These are phyloP conservation scores for Takifugu bimaculatus DNA, from an alignment of 2,113 vertebrate genomes.

Conservation along the genomic window DNA sequence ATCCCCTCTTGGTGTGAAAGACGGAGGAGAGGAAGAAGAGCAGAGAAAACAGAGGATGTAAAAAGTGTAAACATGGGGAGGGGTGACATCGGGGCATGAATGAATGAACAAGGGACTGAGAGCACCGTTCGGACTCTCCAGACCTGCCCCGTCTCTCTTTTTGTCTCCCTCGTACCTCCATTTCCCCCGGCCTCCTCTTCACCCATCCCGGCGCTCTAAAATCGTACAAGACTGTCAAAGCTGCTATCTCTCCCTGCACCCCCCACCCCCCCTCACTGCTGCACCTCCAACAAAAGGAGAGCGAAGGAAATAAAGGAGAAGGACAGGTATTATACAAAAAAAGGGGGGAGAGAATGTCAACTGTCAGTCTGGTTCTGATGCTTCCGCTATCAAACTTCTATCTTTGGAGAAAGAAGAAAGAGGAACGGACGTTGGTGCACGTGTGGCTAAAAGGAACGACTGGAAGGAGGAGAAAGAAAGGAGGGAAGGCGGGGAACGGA, in stretches of 20 bases:
- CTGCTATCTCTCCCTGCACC: slow-evolving; percentile 47
- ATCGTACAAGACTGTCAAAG: slow-evolving; percentile 53
- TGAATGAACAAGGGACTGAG: slow-evolving; percentile 4
- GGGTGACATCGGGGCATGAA: neutral
- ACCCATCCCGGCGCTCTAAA: slow-evolving; percentile 32
- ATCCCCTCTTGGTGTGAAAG: slow-evolving; percentile 20
- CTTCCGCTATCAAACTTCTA: slow-evolving; percentile 62
- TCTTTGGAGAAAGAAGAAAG: slow-evolving; percentile 41
- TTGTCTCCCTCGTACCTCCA: slow-evolving; percentile 14
- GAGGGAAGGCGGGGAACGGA: slow-evolving; percentile 39
- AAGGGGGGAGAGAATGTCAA: slow-evolving; percentile 78
- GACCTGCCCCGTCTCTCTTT: slow-evolving; percentile 4
- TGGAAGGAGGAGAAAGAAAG: slow-evolving; percentile 17
- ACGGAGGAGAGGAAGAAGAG: slow-evolving; percentile 2
- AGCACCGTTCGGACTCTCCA: slow-evolving; percentile 9
- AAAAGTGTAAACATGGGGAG: slow-evolving; percentile 31
- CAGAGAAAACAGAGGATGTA: slow-evolving; percentile 26
- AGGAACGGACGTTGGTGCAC: slow-evolving; percentile 19
- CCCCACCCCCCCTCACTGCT: slow-evolving; percentile 13
- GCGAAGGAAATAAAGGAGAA: slow-evolving; percentile 61
- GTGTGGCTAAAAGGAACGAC: slow-evolving; percentile 34
- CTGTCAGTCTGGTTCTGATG: slow-evolving; percentile 74
- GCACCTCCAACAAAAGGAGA: slow-evolving; percentile 68
- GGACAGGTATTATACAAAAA: slow-evolving; percentile 57
- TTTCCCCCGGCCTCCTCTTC: slow-evolving; percentile 25